A percentile compares a stretch with the other conserved stretches of the same genome.
phyloP scores from a whole-genome alignment of 2,113 vertebrate species.

The Hippopotamus amphibius region DNA sequence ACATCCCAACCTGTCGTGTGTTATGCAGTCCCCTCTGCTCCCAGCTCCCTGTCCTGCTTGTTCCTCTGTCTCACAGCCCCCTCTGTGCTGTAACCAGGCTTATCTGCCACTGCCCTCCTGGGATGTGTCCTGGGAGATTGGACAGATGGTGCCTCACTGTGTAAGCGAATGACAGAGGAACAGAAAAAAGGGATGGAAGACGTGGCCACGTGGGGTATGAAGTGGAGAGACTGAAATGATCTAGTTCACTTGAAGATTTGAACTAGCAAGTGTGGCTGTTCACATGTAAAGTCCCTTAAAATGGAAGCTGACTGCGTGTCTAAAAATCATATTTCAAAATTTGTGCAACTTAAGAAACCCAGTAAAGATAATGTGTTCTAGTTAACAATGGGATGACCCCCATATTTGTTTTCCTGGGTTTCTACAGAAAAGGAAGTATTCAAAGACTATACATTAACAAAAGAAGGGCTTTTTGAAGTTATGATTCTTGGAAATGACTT shows the following conservation, averaged over 20 bases:
- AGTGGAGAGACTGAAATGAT: not conserved
- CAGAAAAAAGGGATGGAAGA: not conserved
- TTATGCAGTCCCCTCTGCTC: not conserved
- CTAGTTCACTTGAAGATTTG: not conserved
- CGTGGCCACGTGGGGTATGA: rapidly evolving
- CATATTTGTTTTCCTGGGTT: not conserved
- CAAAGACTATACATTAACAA: not conserved
- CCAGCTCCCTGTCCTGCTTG: not conserved
- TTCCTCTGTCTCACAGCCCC: not conserved
- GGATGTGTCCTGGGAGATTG: not conserved
- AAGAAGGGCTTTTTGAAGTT: not conserved
- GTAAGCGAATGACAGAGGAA: not conserved
- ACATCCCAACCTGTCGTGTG: not conserved
- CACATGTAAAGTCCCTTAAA: not conserved
- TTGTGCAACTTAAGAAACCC: not conserved
- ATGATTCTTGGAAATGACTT: not conserved
- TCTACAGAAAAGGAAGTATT: not conserved
- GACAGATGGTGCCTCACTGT: too few relatives aligned
- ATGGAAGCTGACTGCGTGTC: not conserved
- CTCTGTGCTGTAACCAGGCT: too few relatives aligned
- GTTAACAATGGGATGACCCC: not conserved
- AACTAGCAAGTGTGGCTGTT: not conserved
- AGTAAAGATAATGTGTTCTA: not conserved
- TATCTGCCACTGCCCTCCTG: not conserved
- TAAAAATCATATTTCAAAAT: not conserved